Evolutionary conservation across 1,140 invertebrate genomes (phyloP).

Genomic region (Leptinotarsa undecemlineata): DNA sequence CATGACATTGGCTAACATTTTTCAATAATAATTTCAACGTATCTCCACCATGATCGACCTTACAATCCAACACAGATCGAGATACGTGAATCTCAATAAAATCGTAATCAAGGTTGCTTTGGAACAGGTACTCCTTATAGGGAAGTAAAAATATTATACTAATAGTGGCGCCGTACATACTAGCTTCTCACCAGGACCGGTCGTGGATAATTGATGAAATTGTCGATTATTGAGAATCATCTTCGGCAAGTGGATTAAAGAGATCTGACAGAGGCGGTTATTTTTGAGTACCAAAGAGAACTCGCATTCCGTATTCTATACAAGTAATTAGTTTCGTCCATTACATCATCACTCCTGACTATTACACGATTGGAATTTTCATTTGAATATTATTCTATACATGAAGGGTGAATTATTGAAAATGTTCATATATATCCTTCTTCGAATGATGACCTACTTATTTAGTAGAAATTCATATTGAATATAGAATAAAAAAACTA

Average conservation of each 20-base stretch:
- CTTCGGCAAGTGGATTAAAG: neutral
- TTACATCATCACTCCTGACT: no score
- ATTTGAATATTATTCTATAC: no score
- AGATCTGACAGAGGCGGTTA: neutral
- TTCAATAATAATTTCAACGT: neutral
- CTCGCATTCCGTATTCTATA: no score
- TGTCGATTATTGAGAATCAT: neutral
- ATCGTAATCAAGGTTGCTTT: conserved; percentile 4
- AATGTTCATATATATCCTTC: no score
- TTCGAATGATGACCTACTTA: no score
- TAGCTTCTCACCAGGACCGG: conserved; percentile 5
- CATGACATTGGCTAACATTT: conserved; percentile 3
- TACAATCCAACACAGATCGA: neutral
- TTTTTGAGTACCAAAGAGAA: neutral
- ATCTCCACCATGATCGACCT: neutral
- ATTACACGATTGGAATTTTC: no score
- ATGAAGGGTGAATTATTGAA: no score
- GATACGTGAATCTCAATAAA: conserved; percentile 10
- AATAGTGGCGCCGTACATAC: conserved; percentile 5
- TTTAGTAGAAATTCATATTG: no score
- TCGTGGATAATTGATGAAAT: neutral
- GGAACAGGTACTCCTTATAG: conserved; percentile 17
- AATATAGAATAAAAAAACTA: no score
- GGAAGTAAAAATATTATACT: conserved; percentile 17
- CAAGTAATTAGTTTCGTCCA: no score